phyloP scores from a whole-genome alignment of 1,140 invertebrate genomes.

The Sycophaga agraensis region DNA sequence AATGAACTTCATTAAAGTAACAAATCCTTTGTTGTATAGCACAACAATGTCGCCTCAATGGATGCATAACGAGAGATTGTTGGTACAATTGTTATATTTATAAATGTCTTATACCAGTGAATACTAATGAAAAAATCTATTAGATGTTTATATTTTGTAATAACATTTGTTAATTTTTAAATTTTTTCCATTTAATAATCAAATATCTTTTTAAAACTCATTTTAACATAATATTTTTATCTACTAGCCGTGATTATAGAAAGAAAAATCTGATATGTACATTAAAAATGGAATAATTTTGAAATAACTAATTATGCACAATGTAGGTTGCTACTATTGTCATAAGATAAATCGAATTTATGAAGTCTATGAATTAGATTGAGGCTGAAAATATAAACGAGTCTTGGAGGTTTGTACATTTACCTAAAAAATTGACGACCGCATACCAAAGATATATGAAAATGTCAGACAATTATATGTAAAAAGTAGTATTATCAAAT shows the following conservation, averaged over 20 bases:
- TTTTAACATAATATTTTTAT: conserved; percentile 26
- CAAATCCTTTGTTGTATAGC: conserved; percentile 7
- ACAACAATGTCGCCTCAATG: conserved; percentile 10
- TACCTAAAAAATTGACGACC: conserved; percentile 46
- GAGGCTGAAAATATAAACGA: conserved; percentile 22
- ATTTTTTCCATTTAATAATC: conserved; percentile 12
- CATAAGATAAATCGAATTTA: background rate
- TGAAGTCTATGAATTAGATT: conserved; percentile 13
- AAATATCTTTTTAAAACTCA: conserved; percentile 22
- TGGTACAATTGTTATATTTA: conserved; percentile 30
- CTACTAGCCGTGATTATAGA: conserved; percentile 6
- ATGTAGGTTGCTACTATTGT: background rate
- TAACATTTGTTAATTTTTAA: conserved; percentile 28
- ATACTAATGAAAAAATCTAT: conserved; percentile 24
- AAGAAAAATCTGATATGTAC: conserved; percentile 7
- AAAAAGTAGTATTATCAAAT: conserved; percentile 46
- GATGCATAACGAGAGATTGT: conserved; percentile 17
- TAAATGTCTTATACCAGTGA: conserved; percentile 29
- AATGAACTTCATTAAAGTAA: background rate
- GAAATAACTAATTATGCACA: conserved; percentile 3
- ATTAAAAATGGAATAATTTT: conserved; percentile 13
- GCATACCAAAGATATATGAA: conserved; percentile 57
- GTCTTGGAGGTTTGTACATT: conserved; percentile 45
- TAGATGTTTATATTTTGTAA: conserved; percentile 30
- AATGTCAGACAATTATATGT: conserved; percentile 46